Base-by-base conservation (phyloP, 2,888 invertebrate genomes). In the Latrodectus hesperus region DNA sequence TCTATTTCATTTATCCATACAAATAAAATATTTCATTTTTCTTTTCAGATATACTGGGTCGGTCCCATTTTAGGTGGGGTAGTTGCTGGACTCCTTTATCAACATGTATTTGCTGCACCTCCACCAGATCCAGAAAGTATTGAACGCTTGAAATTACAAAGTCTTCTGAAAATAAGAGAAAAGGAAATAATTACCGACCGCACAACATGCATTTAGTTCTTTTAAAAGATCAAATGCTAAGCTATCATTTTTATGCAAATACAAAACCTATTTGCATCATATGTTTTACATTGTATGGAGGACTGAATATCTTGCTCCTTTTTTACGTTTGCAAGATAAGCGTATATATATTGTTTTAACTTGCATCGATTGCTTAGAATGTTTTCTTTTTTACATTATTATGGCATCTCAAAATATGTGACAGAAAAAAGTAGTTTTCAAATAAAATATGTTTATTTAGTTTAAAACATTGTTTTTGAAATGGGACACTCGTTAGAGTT, bases 1-100 rank as follows among this genome's bases (percentile, higher is more conserved):
- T 22, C n/a, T 6, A 38, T 38, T 38, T 38, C 38, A 38, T 38
- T 38, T 38, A 38, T 38, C 38, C 38, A 38, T 38, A 38, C 6
- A 38, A 1, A 38, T 38, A 6, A 38, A 38, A 38, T 22, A 22
- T 38, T 38, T 38, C 38, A 38, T 38, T 38, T 38, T 38, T 90
- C 90, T 90, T 89, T 89, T 90, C 87, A 94, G 96, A 94, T 97
- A 0, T 97, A 96, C 93, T 97, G 97, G 97, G 94, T 95, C n/a
- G 97, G 97, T 0, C 97, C 97, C 0, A 94, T 96, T 88, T 93
- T 95, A 2, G 97, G 97, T 65, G 97, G 96, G 9, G 93, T 96
- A 77, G 94, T 95, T 0, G 96, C 95, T 4, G 95, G 95, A 8
- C 93, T 97, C 49, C 92, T 96, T 74, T 97, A 97, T 92, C 94